Evolutionary conservation across 2,113 vertebrate species (phyloP), one percentile per base, ranked within the genome.

Genomic region (Pseudorasbora parva): DNA sequence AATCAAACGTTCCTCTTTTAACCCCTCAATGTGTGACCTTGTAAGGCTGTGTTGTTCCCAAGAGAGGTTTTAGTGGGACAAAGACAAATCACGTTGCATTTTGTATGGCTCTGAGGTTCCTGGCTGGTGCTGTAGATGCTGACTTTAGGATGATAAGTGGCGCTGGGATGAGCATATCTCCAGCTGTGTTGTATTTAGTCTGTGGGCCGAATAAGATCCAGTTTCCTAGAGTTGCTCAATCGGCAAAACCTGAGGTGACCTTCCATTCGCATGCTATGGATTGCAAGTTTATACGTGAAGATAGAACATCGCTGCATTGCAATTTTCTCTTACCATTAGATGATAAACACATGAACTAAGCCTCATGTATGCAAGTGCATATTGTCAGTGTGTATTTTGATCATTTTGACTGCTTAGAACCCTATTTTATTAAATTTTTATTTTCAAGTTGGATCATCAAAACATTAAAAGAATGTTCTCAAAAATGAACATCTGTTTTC

Each of bases 121-220:
- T 60, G 75, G 25, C 33, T 27, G 5, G 30, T 49, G 41, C 78
- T 80, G 25, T 80, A 33, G 5, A 66, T 47, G 60, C 49, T 80
- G 78, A 66, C 78, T 80, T 80, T 80, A 66, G 25, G 59, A 66
- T 66, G 78, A 80, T 80, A 66, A 64, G 43, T 66, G 78, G 17
- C 10, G 59, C 1, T 64, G 60, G 78, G 43, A 80, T 66, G 60
- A n/a, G 78, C 25, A 2, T 49, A n/a, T 80, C 78, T 8, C 59
- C 78, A 66, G 78, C 60, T 66, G 78, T 45, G 41, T 51, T 33
- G 45, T 47, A 66, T 80, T 43, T 80, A 51, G 77, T 79, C 25
- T 4, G 25, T 49, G 57, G 41, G 23, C 25, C 1, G 57, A 78
- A 41, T 30, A 47, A 19, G 59, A 80, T 80, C 30, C 25, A 27